phyloP scores from a whole-genome alignment of 2,888 invertebrate genomes.

The Caenorhabditis angaria region DNA sequence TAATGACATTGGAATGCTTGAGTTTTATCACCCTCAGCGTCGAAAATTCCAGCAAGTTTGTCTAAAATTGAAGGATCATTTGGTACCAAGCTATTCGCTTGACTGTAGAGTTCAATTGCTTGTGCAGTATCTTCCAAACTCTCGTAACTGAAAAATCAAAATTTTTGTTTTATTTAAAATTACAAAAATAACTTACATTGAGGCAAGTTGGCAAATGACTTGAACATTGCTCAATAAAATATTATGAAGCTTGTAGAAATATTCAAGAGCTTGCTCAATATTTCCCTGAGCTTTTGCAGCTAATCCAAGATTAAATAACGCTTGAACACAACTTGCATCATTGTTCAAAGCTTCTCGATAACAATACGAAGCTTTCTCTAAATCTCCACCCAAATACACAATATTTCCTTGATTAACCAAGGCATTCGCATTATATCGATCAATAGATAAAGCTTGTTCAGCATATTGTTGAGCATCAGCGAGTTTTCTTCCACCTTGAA shows the following conservation, averaged over 20 bases:
- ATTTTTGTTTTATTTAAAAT: neutral
- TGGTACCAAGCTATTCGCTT: slow-evolving; percentile 82
- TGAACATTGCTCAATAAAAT: slow-evolving; percentile 81
- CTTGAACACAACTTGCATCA: slow-evolving; percentile 81
- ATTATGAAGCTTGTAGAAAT: slow-evolving; percentile 82
- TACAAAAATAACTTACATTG: slow-evolving; percentile 75
- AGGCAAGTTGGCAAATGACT: slow-evolving; percentile 83
- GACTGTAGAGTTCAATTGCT: slow-evolving; percentile 75
- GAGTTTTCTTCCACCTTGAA: slow-evolving; percentile 81
- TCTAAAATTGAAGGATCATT: slow-evolving; percentile 89
- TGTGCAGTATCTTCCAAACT: slow-evolving; percentile 77
- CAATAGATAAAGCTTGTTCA: slow-evolving; percentile 81
- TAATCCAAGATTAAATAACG: slow-evolving; percentile 75
- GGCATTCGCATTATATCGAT: slow-evolving; percentile 83
- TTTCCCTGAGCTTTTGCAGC: slow-evolving; percentile 80
- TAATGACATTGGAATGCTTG: slow-evolving; percentile 86
- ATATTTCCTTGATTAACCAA: slow-evolving; percentile 86
- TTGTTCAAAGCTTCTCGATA: slow-evolving; percentile 81
- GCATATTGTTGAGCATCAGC: slow-evolving; percentile 82
- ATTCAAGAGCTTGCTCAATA: slow-evolving; percentile 82
- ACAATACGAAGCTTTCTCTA: slow-evolving; percentile 55
- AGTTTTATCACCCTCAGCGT: slow-evolving; percentile 88
- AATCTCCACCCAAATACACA: slow-evolving; percentile 78
- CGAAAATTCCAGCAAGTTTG: slow-evolving; percentile 88
- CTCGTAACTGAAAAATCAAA: slow-evolving; percentile 77